Evolutionary conservation across 2,113 vertebrate species (phyloP).

Genomic region (Centropus unirufus): DNA sequence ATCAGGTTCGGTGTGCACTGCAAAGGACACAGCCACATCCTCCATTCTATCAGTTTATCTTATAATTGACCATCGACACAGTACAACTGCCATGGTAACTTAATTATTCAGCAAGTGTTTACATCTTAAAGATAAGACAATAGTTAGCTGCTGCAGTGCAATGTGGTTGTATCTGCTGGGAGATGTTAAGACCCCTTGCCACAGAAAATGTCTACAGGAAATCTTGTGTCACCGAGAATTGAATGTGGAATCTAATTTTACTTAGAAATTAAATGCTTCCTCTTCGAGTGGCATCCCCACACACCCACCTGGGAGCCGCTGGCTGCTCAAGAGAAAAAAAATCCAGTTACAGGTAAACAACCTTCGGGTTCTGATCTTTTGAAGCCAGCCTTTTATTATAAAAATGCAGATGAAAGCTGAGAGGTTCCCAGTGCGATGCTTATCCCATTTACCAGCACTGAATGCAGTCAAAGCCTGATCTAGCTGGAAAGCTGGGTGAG

Average conservation of each 20-base stretch:
- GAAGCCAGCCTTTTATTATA: neutral
- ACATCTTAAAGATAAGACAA: constrained; percentile 23
- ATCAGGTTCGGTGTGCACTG: neutral
- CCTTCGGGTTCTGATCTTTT: constrained; percentile 4
- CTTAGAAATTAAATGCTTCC: constrained; percentile 55
- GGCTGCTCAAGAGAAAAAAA: neutral
- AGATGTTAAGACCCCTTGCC: neutral
- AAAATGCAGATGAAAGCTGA: constrained; percentile 13
- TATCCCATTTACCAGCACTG: neutral
- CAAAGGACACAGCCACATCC: neutral
- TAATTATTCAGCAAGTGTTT: constrained; percentile 37
- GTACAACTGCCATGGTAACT: constrained; percentile 6
- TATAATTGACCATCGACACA: neutral
- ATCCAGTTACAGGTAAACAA: constrained; percentile 33
- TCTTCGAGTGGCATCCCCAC: neutral
- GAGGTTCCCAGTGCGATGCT: neutral
- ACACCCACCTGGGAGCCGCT: neutral
- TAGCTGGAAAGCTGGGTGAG: neutral
- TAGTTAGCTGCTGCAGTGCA: neutral
- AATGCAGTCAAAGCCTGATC: neutral
- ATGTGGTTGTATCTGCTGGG: neutral
- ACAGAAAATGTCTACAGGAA: constrained; percentile 35
- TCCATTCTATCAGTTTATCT: neutral
- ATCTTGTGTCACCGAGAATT: neutral
- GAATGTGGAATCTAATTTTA: constrained; percentile 29